Evolutionary conservation across 2,888 invertebrate genomes (phyloP).

Genomic region (Ommatoiulus sabulosus): DNA sequence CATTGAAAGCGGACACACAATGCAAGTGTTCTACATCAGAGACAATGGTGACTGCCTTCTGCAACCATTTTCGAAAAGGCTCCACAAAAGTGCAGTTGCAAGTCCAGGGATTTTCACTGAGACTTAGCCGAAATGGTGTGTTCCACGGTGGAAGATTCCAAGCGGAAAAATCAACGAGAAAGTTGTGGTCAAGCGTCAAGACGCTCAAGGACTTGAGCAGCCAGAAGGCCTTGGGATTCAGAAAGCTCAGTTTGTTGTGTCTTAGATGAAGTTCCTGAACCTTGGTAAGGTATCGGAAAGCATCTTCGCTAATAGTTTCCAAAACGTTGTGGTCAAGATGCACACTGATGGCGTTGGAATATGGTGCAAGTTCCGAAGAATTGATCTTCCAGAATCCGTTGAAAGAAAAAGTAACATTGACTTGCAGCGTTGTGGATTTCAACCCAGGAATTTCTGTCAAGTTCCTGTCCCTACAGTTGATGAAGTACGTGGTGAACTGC

Average conservation of each 20-base stretch:
- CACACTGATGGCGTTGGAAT: background rate
- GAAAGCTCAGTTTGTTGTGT: conserved; percentile 77
- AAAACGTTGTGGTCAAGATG: conserved; percentile 3
- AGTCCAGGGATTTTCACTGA: conserved; percentile 51
- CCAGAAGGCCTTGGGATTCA: conserved; percentile 74
- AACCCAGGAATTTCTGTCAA: background rate
- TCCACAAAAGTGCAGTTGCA: conserved; percentile 69
- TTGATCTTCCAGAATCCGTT: background rate
- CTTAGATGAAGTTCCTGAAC: conserved; percentile 76
- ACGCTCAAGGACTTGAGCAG: conserved; percentile 67
- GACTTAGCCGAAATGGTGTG: background rate
- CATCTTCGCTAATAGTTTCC: background rate
- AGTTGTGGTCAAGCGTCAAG: conserved; percentile 79
- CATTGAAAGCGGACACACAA: conserved; percentile 70
- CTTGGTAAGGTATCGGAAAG: background rate
- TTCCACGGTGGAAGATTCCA: conserved; percentile 71
- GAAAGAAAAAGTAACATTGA: background rate
- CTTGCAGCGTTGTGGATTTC: background rate
- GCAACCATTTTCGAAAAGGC: conserved; percentile 81
- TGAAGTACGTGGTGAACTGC: background rate
- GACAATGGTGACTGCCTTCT: conserved; percentile 75
- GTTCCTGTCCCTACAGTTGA: conserved; percentile 32
- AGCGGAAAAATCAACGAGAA: conserved; percentile 76
- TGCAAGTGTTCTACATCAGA: conserved; percentile 71
- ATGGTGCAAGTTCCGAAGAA: background rate